Conservation (phyloP, 2,113 vertebrate genomes). For the Tupaia chinensis region DNA sequence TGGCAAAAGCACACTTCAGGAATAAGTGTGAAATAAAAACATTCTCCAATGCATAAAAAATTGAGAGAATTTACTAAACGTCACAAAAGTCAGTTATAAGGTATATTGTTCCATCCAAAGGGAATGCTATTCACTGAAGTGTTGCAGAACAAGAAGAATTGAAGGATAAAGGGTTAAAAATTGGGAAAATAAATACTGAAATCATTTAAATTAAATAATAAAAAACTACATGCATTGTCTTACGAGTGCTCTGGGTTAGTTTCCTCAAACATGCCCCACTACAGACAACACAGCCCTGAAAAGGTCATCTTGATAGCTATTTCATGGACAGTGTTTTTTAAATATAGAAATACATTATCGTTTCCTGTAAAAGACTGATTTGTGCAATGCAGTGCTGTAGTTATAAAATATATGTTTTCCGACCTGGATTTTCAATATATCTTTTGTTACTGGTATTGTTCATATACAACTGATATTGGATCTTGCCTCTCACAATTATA, state of each 20-base stretch:
- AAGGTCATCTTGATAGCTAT: not conserved
- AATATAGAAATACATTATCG: not conserved
- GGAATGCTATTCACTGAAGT: not conserved
- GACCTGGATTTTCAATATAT: not conserved
- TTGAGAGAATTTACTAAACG: not conserved
- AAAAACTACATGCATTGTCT: not conserved
- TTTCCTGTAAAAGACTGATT: not conserved
- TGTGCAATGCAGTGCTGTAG: not conserved
- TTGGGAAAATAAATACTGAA: not conserved
- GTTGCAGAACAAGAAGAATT: not conserved
- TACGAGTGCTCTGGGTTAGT: no score
- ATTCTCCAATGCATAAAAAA: not conserved
- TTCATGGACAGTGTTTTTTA: not conserved
- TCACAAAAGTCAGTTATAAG: not conserved
- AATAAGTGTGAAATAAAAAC: not conserved
- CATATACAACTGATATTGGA: not conserved
- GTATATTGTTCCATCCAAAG: not conserved
- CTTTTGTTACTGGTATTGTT: not conserved
- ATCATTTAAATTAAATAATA: not conserved
- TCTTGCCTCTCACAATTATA: not conserved
- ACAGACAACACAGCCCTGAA: not conserved
- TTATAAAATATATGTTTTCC: not conserved
- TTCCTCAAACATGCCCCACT: not conserved
- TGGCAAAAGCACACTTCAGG: not conserved
- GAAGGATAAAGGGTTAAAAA: not conserved